phyloP scores from a whole-genome alignment of 2,113 vertebrate genomes.

The Alouatta palliata region DNA sequence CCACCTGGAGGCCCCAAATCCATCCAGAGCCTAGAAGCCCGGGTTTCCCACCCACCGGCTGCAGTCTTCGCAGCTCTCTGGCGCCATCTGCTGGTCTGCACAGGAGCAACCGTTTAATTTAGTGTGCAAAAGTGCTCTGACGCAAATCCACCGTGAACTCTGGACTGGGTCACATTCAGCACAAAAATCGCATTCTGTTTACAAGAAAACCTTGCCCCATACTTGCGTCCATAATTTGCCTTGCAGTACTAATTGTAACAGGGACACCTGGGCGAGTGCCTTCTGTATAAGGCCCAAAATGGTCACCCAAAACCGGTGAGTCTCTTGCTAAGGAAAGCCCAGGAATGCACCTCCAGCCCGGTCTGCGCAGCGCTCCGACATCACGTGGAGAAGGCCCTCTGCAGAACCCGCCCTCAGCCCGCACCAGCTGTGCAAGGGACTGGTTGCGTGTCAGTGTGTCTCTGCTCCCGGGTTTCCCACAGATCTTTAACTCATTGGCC shows the following conservation, averaged over 20 bases:
- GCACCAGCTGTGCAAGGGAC: not conserved
- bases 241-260: not conserved
- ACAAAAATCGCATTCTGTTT: not conserved
- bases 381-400: no score
- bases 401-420: not conserved
- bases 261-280: not conserved
- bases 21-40: not conserved
- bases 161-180: not conserved
- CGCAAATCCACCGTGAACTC: rapidly evolving
- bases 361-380: rapidly evolving
- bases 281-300: not conserved
- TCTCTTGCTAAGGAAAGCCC: not conserved
- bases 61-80: conserved; percentile 22
- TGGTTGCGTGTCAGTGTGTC: not conserved
- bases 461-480: not conserved
- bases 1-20: not conserved
- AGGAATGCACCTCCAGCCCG: not conserved
- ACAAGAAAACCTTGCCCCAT: not conserved
- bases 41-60: not conserved
- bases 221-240: not conserved
- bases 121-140: not conserved
- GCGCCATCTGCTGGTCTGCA: conserved; percentile 44
- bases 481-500: not conserved
- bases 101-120: not conserved
- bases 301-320: not conserved